phyloP scores from a whole-genome alignment of 1,140 invertebrate species.

The Conus betulinus region DNA sequence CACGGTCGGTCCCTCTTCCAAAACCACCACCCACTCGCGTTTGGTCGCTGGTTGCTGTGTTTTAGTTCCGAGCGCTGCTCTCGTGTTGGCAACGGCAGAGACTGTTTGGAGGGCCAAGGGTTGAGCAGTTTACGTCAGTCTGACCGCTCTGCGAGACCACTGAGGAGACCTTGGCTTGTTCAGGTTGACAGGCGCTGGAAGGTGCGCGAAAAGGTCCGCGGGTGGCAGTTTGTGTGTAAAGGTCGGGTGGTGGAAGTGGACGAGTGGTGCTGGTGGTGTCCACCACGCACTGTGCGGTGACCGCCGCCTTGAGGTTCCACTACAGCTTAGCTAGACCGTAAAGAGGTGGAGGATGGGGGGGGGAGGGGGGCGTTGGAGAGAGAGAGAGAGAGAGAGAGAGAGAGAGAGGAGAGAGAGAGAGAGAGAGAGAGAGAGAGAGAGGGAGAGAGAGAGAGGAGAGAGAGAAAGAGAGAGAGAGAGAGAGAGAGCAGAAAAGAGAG shows the following conservation, averaged over 20 bases:
- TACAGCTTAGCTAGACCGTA: too few relatives aligned
- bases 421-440: too few relatives aligned
- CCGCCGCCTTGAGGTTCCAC: too few relatives aligned
- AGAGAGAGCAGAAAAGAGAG: too few relatives aligned
- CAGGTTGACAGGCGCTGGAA: not conserved
- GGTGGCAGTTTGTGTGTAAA: not conserved
- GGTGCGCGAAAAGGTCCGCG: not conserved
- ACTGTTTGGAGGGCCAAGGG: not conserved
- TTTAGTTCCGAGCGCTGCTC: not conserved
- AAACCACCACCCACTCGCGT: not conserved
- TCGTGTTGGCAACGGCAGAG: not conserved
- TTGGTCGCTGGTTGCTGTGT: not conserved
- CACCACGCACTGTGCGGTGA: not conserved
- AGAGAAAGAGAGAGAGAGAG: too few relatives aligned
- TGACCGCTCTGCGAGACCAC: not conserved
- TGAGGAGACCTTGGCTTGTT: not conserved
- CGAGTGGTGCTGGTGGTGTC: not conserved
- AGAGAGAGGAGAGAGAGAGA: too few relatives aligned
- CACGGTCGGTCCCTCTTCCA: too few relatives aligned
- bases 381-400: too few relatives aligned
- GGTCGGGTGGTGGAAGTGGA: not conserved
- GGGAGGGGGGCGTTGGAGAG: too few relatives aligned
- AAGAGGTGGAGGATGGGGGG: too few relatives aligned
- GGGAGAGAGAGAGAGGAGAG: too few relatives aligned
- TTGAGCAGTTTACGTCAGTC: not conserved